Conservation (phyloP, 2,113 vertebrate species). For the Xenopus tropicalis region UCB_Xtro_10.0 CM004443.2:56087001-56087500, state of each 20-base stretch:
- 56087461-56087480: no score
- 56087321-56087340: no score
- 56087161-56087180: background rate
- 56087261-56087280: constrained; percentile 7
- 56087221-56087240: constrained; percentile 11
- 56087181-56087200: constrained; percentile 9
- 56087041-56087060: background rate
- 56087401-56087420: no score
- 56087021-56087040: constrained; percentile 8
- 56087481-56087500: no score
- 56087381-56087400: no score
- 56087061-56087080: constrained; percentile 6
- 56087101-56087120: constrained; percentile 28
- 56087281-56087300: no score
- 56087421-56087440: no score
- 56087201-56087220: background rate
- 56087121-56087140: background rate
- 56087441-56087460: no score
- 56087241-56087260: constrained; percentile 21
- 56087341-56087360: no score
- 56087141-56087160: background rate
- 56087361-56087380: no score
- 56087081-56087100: constrained; percentile 20
- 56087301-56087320: no score
- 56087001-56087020: constrained; percentile 9